A percentile compares a stretch with the other conserved stretches of the same genome.
phyloP scores from a whole-genome alignment of 1,140 invertebrate species.

The Pogonomyrmex barbatus region DNA sequence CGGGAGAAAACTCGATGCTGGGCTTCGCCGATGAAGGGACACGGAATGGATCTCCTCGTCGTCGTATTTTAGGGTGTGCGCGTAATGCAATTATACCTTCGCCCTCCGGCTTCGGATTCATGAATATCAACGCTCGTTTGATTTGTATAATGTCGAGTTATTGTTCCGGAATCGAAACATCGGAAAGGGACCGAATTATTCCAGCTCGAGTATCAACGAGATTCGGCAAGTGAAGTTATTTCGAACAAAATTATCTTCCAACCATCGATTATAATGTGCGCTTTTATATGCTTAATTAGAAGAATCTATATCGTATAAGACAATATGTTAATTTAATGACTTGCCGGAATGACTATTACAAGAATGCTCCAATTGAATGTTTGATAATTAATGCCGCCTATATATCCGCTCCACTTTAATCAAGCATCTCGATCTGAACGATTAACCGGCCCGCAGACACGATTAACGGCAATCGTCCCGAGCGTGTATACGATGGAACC shows the following conservation, averaged over 20 bases:
- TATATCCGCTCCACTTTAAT: conserved; percentile 51
- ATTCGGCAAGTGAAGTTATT: conserved; percentile 41
- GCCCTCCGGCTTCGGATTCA: conserved; percentile 68
- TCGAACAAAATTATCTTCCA: conserved; percentile 18
- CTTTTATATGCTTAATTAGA: neutral
- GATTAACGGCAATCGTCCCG: conserved; percentile 74
- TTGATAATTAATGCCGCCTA: conserved; percentile 7
- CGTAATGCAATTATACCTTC: conserved; percentile 74
- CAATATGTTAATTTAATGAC: neutral
- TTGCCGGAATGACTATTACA: neutral
- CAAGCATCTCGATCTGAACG: conserved; percentile 63
- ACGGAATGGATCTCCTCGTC: conserved; percentile 46
- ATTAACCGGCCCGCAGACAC: conserved; percentile 73
- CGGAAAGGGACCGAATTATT: conserved; percentile 40
- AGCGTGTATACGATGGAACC: conserved; percentile 39
- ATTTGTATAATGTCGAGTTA: conserved; percentile 77
- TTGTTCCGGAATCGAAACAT: conserved; percentile 72
- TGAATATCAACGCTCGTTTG: conserved; percentile 75
- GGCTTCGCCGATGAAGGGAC: conserved; percentile 56
- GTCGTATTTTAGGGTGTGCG: conserved; percentile 66
- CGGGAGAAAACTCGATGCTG: conserved; percentile 60
- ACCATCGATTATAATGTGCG: neutral
- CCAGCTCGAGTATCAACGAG: conserved; percentile 27
- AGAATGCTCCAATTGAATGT: neutral
- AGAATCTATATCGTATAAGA: neutral